Evolutionary conservation across 2,113 vertebrate genomes (phyloP), one percentile per base, ranked within the genome.

Genomic region (Tychaedon coryphoeus): DNA sequence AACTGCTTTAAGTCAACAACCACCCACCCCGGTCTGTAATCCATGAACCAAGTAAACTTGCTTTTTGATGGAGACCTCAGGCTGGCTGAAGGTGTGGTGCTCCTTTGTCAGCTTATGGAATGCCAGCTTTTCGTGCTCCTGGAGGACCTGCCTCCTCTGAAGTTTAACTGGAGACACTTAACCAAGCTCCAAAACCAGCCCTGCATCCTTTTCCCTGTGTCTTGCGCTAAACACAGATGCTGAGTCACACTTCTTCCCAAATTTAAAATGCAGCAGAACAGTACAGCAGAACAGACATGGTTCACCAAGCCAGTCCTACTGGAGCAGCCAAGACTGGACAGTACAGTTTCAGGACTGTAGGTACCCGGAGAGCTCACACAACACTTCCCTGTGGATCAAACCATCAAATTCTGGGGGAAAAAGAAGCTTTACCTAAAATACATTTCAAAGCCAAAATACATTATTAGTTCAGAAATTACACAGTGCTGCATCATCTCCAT

Each of bases 41-140:
- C 22, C 33, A 10, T 8, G 54, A 60, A 19, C 12, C 38, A 64
- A 23, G 10, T 6, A 26, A 50, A 48, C 12, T 51, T 19, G 23
- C 5, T 62, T 40, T 85, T 20, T 31, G 33, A 38, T 9, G 26
- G 25, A 62, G 18, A 85, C 24, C 58, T 66, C 10, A 57, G 42
- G 24, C 24, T 53, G 6, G 1, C 50, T 40, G n/a, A 17, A 73
- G 28, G 24, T 40, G 19, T 36, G 20, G 8, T 33, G 13, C 18
- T 42, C 1, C 3, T 36, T 10, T 14, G 18, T 5, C 56, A 54
- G 29, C 40, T 12, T 31, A 4, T 11, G 33, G 33, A 29, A 71
- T 6, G 5, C 8, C 38, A 42, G 20, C 26, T 42, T 54, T 29
- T 14, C 0, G 0, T 0, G 11, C 2, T 17, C 19, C 14, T 43